A percentile compares a stretch with the other conserved stretches of the same genome.
Evolutionary conservation across 2,113 vertebrate genomes (phyloP).

Genomic region (Hyperoodon ampullatus): DNA sequence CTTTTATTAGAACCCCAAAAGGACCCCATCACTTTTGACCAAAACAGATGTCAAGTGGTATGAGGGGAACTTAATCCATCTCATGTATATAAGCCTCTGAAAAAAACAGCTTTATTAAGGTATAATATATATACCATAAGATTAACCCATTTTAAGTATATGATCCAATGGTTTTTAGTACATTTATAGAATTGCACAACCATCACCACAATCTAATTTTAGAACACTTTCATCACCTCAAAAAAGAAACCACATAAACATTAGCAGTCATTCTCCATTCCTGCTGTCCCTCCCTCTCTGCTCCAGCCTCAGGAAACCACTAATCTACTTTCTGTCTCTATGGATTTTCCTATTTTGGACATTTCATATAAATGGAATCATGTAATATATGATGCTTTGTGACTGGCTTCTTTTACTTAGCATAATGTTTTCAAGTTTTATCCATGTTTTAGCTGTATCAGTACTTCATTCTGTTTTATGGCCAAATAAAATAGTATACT

Average conservation of each 20-base stretch:
- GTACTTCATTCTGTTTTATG: neutral
- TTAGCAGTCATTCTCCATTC: neutral
- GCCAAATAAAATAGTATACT: neutral
- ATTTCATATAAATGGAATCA: slow-evolving; percentile 36
- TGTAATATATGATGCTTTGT: neutral
- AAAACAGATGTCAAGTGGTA: neutral
- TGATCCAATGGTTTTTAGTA: slow-evolving; percentile 6
- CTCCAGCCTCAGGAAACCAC: slow-evolving; percentile 14
- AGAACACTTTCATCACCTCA: slow-evolving; percentile 1
- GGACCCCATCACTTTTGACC: neutral
- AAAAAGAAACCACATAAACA: slow-evolving; percentile 20
- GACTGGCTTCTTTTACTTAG: slow-evolving; percentile 3
- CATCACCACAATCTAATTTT: slow-evolving; percentile 26
- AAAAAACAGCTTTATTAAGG: neutral
- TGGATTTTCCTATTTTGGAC: neutral
- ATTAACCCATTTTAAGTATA: neutral
- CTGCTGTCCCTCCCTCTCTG: neutral
- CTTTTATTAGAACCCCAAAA: neutral
- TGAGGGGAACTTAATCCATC: neutral
- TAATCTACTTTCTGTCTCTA: slow-evolving; percentile 43
- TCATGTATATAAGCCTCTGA: neutral
- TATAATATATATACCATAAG: neutral
- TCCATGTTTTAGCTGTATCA: neutral
- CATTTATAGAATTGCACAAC: neutral
- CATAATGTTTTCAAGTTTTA: slow-evolving; percentile 33